Evolutionary conservation across 2,797 vertebrate genomes (phyloP), one percentile per base, ranked within the genome.

Genomic region (Chelonia mydas): DNA sequence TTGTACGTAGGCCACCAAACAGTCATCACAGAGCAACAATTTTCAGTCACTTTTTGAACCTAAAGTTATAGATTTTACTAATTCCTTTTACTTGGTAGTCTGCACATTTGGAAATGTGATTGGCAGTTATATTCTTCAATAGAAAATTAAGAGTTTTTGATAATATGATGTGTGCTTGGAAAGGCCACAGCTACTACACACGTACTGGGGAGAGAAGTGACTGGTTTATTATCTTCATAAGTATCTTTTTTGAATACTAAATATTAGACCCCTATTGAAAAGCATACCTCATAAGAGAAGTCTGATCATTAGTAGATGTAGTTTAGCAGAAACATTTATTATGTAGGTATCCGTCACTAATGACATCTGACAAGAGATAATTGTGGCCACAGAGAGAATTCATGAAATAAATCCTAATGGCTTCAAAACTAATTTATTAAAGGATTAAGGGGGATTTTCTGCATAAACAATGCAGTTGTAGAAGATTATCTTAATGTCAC

Each of bases 351-450:
- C 94, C 59, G 3, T 94, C 28, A 3, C 49, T 88, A 11, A 16
- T 91, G 92, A 96, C 86, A 85, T 95, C 68, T 83, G 89, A 96
- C 89, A 79, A 92, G 90, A 90, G 23, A 1, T 87, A 94, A 94
- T 79, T 90, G 68, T 1, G 7, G 87, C 94, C 94, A 55, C 84
- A 94, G 79, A 91, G 85, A 95, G 82, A 94, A 95, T 90, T 96
- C 95, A 80, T 94, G 87, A 97, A 96, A 88, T 93, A 97, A 96
- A 97, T 97, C 94, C 88, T 92, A 0, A 81, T 96, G 96, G 77
- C 93, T 97, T 96, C 95, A 92, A 96, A 93, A 97, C 93, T 95
- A 95, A 97, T 97, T 98, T 95, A 96, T 95, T 96, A 93, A 96
- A 87, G 96, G 96, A 97, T 96, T 96, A 96, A 93, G 49, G 65